A percentile compares a stretch with the other conserved stretches of the same genome.
phyloP scores from a whole-genome alignment of 2,797 vertebrate genomes.

The Epinephelus coioides region DNA sequence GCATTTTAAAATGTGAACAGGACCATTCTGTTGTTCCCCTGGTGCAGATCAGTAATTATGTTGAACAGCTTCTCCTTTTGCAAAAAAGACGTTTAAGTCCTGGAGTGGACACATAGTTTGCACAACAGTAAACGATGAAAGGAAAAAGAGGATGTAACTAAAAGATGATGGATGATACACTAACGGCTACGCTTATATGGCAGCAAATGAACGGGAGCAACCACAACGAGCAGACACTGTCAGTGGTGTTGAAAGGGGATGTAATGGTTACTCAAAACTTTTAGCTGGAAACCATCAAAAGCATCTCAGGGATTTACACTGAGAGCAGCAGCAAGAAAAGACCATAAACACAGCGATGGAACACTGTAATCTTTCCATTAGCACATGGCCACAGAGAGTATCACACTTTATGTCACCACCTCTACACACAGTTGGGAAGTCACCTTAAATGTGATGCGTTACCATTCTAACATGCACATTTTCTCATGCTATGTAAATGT shows the following conservation, averaged over 20 bases:
- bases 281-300: constrained; percentile 6
- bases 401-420: background rate
- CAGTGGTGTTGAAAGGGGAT: constrained; percentile 16
- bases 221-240: background rate
- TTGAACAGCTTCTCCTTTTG: no score
- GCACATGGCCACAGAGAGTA: background rate
- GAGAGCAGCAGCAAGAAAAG: constrained; percentile 9
- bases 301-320: constrained; percentile 19
- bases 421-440: background rate
- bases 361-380: background rate
- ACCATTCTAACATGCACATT: no score
- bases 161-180: no score
- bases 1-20: background rate
- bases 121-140: background rate
- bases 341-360: background rate
- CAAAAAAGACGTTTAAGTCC: background rate
- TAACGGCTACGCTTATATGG: constrained; percentile 1
- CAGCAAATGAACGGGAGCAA: constrained; percentile 1
- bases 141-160: background rate
- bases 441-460: no score
- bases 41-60: no score
- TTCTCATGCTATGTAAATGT: no score
- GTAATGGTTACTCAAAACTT: background rate
- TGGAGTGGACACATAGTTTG: background rate
- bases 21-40: background rate